Base-by-base conservation (phyloP, 1,140 invertebrate species). In the Diorhabda sublineata region DNA sequence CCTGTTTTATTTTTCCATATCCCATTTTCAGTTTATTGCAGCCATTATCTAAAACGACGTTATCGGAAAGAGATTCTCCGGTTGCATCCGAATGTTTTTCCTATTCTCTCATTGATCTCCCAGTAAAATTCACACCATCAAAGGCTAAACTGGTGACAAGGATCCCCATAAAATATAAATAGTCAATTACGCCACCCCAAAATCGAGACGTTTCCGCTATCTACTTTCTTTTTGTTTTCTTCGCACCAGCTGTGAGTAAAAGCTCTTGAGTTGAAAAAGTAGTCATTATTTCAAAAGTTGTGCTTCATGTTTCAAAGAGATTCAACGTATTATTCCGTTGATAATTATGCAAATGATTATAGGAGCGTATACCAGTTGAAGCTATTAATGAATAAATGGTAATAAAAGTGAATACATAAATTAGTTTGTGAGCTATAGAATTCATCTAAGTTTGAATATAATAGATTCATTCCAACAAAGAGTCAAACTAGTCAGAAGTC, bases 51-150 rank as follows among this genome's bases (percentile, higher is more conserved):
- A 52, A 52, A 52, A 52, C 47, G 47, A 52, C 47, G 47, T 52
- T 52, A 52, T 52, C 47, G 47, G 47, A 52, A 52, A 52, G 6
- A 52, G 47, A 6, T 52, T 52, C 47, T 26, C 47, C 47, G 47
- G 47, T n/a, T 52, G 47, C 47, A 52, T 52, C 47, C 47, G 47
- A 52, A 52, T 52, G 47, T 52, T 52, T 52, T 52, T 52, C 47
- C 47, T 52, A 52, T 52, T 52, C n/a, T 52, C 47, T n/a, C n/a
- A 52, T 52, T 52, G 47, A 52, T 52, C 47, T 6, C 47, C 47
- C 47, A 52, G 6, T 52, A 52, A 52, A 52, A 52, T 52, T 52
- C 47, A 52, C 47, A 6, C 47, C 47, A 4, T 52, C 47, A 52
- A 52, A 52, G 47, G 47, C 47, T 52, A n/a, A 52, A 52, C 47